phyloP scores from a whole-genome alignment of 2,113 vertebrate genomes.

The Mandrillus leucophaeus region DNA sequence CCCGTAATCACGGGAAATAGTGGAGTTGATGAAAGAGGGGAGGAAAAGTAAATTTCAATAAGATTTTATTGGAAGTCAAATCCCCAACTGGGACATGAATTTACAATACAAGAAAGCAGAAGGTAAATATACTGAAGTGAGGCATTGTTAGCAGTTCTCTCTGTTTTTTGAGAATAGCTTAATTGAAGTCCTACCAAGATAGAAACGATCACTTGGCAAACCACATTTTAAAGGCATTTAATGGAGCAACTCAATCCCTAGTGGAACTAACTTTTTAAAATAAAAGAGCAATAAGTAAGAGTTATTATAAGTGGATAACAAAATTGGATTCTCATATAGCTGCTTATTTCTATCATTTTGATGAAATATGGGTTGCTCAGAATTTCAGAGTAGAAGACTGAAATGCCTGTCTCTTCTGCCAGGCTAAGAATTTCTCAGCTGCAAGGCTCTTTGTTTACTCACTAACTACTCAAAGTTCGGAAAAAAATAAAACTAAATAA shows the following conservation, averaged over 20 bases:
- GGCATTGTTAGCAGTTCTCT: conserved; percentile 21
- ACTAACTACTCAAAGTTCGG: not conserved
- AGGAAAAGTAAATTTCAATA: conserved; percentile 57
- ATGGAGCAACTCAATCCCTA: conserved; percentile 57
- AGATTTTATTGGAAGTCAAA: conserved; percentile 51
- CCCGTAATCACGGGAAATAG: conserved; percentile 16
- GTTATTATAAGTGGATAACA: conserved; percentile 47
- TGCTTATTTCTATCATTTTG: conserved; percentile 59
- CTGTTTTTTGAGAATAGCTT: conserved; percentile 58
- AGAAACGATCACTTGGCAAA: conserved; percentile 61
- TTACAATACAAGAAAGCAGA: conserved; percentile 58
- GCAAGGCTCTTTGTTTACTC: not conserved
- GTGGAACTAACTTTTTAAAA: conserved; percentile 72
- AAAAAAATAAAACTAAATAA: not conserved
- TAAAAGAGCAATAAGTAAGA: conserved; percentile 62
- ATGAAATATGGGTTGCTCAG: conserved; percentile 48
- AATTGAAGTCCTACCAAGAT: conserved; percentile 66
- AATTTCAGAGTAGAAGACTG: not conserved
- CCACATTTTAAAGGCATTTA: conserved; percentile 61
- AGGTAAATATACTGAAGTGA: conserved; percentile 17
- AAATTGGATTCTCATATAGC: conserved; percentile 5
- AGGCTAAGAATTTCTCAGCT: not conserved
- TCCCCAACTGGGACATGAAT: conserved; percentile 53
- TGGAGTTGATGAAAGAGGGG: not conserved
- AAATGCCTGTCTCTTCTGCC: not conserved